Conservation (phyloP, 2,797 vertebrate species). For the Aplochiton taeniatus region DNA sequence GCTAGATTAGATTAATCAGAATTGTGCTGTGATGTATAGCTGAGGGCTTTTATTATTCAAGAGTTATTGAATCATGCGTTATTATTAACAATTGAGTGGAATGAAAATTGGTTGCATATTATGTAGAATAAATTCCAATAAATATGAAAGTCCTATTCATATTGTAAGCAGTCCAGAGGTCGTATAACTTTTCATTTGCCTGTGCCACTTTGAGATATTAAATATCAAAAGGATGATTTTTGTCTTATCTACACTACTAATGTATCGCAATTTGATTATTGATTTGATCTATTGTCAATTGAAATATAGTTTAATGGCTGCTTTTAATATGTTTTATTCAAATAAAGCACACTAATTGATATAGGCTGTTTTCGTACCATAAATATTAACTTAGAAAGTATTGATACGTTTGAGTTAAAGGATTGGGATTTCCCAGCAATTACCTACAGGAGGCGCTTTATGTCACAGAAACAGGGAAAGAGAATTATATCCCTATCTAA, state of each 20-base stretch:
- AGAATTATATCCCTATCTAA: no score
- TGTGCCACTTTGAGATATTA: slow-evolving; percentile 16
- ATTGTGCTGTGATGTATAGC: slow-evolving; percentile 28
- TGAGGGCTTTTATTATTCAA: slow-evolving; percentile 54
- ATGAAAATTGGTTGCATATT: slow-evolving; percentile 36
- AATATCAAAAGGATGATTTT: slow-evolving; percentile 22
- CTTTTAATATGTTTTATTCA: no score
- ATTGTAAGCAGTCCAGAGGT: neutral
- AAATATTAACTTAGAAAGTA: neutral
- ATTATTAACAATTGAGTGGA: slow-evolving; percentile 50
- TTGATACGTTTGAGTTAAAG: neutral
- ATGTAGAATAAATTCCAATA: slow-evolving; percentile 22
- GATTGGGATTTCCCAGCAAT: no score
- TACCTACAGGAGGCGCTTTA: slow-evolving; percentile 56
- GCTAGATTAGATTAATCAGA: slow-evolving; percentile 70
- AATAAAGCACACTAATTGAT: neutral
- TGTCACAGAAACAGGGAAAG: slow-evolving; percentile 25
- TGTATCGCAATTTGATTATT: no score
- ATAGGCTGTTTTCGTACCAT: neutral
- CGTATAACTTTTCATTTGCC: neutral
- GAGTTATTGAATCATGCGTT: slow-evolving; percentile 53
- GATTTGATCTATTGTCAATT: no score
- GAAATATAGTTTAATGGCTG: no score
- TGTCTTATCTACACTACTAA: neutral
- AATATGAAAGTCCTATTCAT: slow-evolving; percentile 30